Conservation (phyloP, 2,113 vertebrate genomes). For the Manacus vitellinus region DNA sequence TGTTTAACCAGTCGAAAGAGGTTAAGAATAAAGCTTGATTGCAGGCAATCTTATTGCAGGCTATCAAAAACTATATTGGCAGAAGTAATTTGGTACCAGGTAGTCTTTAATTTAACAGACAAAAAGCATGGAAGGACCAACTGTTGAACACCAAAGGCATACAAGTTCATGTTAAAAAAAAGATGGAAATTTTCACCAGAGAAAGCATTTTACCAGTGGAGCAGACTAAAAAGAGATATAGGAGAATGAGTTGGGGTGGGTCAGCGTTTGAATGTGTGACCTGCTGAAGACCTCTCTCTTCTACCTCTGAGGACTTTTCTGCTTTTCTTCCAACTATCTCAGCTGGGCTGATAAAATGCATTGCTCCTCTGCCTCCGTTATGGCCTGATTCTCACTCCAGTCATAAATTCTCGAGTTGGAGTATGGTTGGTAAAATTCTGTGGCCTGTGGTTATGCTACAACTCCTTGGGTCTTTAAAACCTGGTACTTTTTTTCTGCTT, state of each 20-base stretch:
- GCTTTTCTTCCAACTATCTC: not conserved
- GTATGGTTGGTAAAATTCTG: not conserved
- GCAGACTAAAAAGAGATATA: not conserved
- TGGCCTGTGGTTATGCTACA: not conserved
- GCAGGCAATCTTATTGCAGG: not conserved
- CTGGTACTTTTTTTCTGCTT: not conserved
- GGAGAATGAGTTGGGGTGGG: not conserved
- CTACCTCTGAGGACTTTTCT: not conserved
- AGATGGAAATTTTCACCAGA: not conserved
- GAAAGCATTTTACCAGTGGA: not conserved
- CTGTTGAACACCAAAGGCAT: not conserved
- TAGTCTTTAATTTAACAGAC: not conserved
- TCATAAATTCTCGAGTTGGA: not conserved
- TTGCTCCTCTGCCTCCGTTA: not conserved
- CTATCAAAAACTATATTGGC: not conserved
- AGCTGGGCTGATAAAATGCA: not conserved
- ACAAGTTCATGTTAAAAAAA: not conserved
- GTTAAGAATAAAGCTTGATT: not conserved
- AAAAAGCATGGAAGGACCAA: not conserved
- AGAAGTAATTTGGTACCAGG: not conserved
- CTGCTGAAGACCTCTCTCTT: not conserved
- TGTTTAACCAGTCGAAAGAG: not conserved
- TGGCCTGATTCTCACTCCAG: not conserved
- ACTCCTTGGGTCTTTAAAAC: not conserved
- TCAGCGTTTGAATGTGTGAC: not conserved